Percentiles rank a stretch among this genome's conserved stretches.
phyloP scores from a whole-genome alignment of 2,113 vertebrate genomes.

The Atherinomorus stipes region DNA sequence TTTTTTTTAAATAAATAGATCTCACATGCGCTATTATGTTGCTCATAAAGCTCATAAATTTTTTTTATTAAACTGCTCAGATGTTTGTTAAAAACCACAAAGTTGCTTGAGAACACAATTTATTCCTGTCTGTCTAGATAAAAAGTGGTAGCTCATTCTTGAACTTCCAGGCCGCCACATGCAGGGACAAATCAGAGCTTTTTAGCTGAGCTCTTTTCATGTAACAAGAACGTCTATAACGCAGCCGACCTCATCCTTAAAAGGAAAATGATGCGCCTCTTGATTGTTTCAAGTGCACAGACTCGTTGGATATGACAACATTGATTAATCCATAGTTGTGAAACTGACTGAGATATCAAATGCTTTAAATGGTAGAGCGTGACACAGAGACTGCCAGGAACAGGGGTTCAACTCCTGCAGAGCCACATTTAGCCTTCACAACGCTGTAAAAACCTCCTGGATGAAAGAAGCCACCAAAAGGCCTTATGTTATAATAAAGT shows the following conservation, averaged over 20 bases:
- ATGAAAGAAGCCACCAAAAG: constrained; percentile 61
- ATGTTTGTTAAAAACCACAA: neutral
- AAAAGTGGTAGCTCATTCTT: no score
- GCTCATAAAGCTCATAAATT: neutral
- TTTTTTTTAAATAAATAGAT: neutral
- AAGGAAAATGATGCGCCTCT: neutral
- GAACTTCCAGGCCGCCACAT: no score
- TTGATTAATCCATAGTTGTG: constrained; percentile 26
- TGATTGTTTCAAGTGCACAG: neutral
- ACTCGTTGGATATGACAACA: neutral
- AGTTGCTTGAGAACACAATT: no score
- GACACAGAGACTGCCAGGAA: constrained; percentile 29
- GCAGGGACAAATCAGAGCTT: neutral
- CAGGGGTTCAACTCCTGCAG: constrained; percentile 15
- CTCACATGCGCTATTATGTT: neutral
- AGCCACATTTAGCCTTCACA: constrained; percentile 18
- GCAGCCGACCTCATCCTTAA: neutral
- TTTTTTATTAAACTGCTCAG: neutral
- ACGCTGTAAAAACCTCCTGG: constrained; percentile 37
- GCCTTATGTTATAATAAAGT: constrained; percentile 62
- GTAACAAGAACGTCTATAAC: neutral
- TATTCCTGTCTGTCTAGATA: no score
- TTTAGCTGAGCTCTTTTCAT: neutral
- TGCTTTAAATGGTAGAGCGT: constrained; percentile 17
- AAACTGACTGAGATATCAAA: constrained; percentile 11